phyloP scores from a whole-genome alignment of 30 jellyfish, hydroid and myxozoan genomes.

The Aurelia coerulea region DNA sequence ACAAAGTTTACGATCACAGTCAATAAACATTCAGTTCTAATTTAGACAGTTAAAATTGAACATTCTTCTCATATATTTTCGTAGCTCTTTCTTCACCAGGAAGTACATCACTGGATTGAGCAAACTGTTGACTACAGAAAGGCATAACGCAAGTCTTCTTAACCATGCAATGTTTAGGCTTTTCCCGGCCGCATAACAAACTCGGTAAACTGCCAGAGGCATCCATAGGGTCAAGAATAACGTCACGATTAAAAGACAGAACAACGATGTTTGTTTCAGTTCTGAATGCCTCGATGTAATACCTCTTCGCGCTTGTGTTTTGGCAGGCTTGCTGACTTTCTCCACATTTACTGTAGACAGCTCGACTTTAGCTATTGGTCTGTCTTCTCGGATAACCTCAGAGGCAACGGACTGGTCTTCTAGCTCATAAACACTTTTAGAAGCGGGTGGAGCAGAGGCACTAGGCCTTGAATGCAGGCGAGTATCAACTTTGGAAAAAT shows the following conservation, averaged over 20 bases:
- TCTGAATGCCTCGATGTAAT: slow-evolving; percentile 17
- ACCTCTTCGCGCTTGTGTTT: neutral
- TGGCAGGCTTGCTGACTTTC: neutral
- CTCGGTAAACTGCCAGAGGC: slow-evolving; percentile 51
- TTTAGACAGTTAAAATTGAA: neutral
- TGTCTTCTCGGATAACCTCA: neutral
- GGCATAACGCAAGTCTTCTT: slow-evolving; percentile 59
- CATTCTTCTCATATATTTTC: slow-evolving; percentile 13
- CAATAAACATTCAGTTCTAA: too few species aligned
- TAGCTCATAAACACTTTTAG: neutral
- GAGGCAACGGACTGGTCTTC: neutral
- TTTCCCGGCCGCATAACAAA: slow-evolving; percentile 33
- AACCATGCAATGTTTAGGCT: slow-evolving; percentile 51
- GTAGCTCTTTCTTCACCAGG: slow-evolving; percentile 41
- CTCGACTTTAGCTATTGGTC: neutral
- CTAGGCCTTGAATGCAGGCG: neutral
- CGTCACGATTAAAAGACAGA: slow-evolving; percentile 34
- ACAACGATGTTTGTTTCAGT: slow-evolving; percentile 51
- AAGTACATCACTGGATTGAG: slow-evolving; percentile 54
- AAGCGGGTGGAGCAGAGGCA: neutral
- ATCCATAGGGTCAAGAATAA: slow-evolving; percentile 40
- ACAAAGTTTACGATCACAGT: too few species aligned
- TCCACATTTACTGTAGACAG: neutral
- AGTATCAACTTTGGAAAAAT: slow-evolving; percentile 14
- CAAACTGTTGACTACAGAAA: slow-evolving; percentile 48